These are phyloP conservation scores for Acromyrmex heyeri DNA, from an alignment of 1,140 invertebrate genomes.

Conservation along the genomic window DNA sequence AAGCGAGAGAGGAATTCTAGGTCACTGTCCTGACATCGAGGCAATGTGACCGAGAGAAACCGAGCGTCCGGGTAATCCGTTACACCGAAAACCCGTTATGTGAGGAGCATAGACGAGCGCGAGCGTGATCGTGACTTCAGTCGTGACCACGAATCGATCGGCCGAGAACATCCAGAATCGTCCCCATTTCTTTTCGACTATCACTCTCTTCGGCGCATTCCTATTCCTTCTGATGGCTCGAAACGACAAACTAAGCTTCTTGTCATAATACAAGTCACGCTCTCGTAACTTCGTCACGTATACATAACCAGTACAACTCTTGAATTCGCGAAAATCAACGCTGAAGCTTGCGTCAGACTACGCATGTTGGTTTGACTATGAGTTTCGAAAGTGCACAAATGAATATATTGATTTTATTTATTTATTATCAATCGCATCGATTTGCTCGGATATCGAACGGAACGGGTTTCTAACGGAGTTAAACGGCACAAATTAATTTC, in stretches of 20 bases:
- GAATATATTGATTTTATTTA: background rate
- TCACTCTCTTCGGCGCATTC: background rate
- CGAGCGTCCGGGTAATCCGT: conserved; percentile 78
- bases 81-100: conserved; percentile 83
- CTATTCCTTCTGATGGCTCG: background rate
- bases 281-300: background rate
- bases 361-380: too few species aligned
- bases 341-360: too few species aligned
- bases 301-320: background rate
- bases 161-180: background rate
- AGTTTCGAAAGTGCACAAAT: background rate
- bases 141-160: conserved; percentile 23
- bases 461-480: background rate
- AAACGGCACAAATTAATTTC: background rate
- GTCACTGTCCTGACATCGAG: conserved; percentile 83
- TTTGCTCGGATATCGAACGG: background rate
- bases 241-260: background rate
- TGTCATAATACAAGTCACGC: background rate
- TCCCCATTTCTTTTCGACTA: conserved; percentile 30
- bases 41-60: conserved; percentile 81
- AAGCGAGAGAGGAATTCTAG: conserved; percentile 78
- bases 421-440: background rate
- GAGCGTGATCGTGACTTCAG: conserved; percentile 48
- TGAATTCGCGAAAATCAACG: background rate
- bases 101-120: conserved; percentile 59